Evolutionary conservation across 2,797 vertebrate species (phyloP).

Genomic region (Pachyuromys duprasi): DNA sequence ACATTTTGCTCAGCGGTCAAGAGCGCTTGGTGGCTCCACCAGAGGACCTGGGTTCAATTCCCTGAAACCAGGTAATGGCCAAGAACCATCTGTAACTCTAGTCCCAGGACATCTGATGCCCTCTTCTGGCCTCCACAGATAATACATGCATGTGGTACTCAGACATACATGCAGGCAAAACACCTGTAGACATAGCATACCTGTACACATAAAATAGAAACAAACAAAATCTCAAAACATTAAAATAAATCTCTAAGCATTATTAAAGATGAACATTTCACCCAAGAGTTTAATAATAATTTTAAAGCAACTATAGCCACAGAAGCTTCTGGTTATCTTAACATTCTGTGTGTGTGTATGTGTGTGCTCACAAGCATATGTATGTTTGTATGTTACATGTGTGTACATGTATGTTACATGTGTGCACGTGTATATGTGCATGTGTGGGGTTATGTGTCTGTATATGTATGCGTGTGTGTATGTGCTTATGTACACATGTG

Average conservation of each 20-base stretch:
- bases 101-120: background rate
- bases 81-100: background rate
- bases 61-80: background rate
- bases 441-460: background rate
- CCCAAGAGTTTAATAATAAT: background rate
- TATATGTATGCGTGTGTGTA: too few relatives aligned
- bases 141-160: background rate
- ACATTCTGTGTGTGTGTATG: background rate
- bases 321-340: background rate
- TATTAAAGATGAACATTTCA: background rate
- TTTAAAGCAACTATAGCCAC: background rate
- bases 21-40: background rate
- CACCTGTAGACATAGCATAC: too few relatives aligned
- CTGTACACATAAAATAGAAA: background rate
- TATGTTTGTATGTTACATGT: too few relatives aligned
- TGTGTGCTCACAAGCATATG: too few relatives aligned
- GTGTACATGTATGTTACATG: background rate
- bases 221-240: background rate
- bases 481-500: background rate
- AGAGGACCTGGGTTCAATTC: background rate
- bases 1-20: background rate
- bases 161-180: background rate
- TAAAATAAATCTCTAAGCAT: background rate
- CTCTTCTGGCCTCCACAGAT: background rate
- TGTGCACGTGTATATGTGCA: background rate